Evolutionary conservation across 2,113 vertebrate genomes (phyloP).

Genomic region (Rhegmatorhina hoffmannsi): DNA sequence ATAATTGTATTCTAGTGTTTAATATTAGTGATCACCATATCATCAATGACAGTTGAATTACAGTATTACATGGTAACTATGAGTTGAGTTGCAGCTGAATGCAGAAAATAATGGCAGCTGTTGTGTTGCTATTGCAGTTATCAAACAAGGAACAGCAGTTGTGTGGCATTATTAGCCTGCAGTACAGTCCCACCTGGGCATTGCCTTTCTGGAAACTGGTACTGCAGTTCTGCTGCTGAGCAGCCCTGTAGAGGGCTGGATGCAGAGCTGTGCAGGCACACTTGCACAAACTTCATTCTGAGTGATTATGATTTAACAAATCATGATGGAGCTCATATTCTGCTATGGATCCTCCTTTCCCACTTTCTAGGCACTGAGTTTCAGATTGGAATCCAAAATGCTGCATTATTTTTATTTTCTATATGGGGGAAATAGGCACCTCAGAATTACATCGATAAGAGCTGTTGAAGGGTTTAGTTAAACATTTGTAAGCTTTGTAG

Average conservation of each 20-base stretch:
- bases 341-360: not conserved
- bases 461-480: not conserved
- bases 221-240: not conserved
- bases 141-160: not conserved
- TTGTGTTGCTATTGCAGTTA: not conserved
- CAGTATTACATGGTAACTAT: not conserved
- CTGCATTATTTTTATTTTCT: not conserved
- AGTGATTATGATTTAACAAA: not conserved
- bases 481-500: not conserved
- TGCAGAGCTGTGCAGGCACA: not conserved
- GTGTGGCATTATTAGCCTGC: not conserved
- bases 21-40: not conserved
- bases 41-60: not conserved
- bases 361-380: not conserved
- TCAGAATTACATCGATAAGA: not conserved
- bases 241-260: not conserved
- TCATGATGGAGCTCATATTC: rapidly evolving
- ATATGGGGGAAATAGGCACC: not conserved
- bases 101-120: not conserved
- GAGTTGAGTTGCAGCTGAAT: not conserved
- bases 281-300: not conserved
- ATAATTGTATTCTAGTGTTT: not conserved
- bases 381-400: not conserved
- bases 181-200: not conserved
- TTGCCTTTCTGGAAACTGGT: too few relatives aligned